A percentile compares a stretch with the other conserved stretches of the same genome.
phyloP scores from a whole-genome alignment of 2,113 vertebrate genomes.

The Onychostoma macrolepis region DNA sequence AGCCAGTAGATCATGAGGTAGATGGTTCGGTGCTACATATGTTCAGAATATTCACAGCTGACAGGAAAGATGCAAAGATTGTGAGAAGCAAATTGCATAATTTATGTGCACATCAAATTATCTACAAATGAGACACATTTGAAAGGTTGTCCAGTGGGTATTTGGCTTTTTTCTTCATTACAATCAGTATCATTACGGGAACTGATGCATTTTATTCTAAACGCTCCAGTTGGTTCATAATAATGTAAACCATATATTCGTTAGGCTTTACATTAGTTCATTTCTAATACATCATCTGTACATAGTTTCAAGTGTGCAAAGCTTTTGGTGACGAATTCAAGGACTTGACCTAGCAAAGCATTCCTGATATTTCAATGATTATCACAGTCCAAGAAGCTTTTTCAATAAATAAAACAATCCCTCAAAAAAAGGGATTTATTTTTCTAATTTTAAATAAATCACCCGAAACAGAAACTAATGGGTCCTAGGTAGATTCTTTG shows the following conservation, averaged over 20 bases:
- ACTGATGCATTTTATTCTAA: background rate
- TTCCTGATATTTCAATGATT: conserved; percentile 69
- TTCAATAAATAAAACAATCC: conserved; percentile 77
- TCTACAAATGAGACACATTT: conserved; percentile 69
- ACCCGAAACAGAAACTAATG: conserved; percentile 61
- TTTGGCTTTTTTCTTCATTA: conserved; percentile 29
- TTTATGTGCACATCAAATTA: conserved; percentile 71
- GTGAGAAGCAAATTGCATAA: conserved; percentile 89
- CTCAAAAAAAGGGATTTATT: conserved; percentile 59
- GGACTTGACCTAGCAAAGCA: conserved; percentile 58
- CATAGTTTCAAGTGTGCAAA: conserved; percentile 68
- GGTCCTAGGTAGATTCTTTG: conserved; percentile 76
- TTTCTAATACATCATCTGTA: conserved; percentile 50
- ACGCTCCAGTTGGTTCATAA: background rate
- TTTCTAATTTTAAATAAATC: conserved; percentile 67
- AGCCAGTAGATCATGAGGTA: conserved; percentile 89
- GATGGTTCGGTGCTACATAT: conserved; percentile 72
- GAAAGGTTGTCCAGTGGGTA: conserved; percentile 54
- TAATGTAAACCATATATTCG: conserved; percentile 34
- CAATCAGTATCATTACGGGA: conserved; percentile 34
- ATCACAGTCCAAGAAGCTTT: conserved; percentile 69
- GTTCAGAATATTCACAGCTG: conserved; percentile 71
- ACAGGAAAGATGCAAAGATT: conserved; percentile 80
- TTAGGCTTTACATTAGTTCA: conserved; percentile 70
- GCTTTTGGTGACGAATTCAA: conserved; percentile 54